phyloP scores from a whole-genome alignment of 1,140 invertebrate species.

The Ericerus pela region DNA sequence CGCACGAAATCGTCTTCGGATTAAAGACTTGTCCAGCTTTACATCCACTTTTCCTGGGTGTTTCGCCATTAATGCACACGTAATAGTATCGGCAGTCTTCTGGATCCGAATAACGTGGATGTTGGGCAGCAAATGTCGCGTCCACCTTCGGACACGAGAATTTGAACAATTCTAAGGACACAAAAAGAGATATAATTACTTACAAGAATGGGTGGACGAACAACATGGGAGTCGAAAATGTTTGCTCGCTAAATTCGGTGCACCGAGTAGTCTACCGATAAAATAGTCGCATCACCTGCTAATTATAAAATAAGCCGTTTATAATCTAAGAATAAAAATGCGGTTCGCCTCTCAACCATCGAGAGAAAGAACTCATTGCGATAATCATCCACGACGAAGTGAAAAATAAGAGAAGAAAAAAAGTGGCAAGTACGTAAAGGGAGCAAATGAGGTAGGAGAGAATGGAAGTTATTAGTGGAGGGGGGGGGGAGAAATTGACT shows the following conservation, averaged over 20 bases:
- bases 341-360: too few relatives aligned
- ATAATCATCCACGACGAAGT: too few relatives aligned
- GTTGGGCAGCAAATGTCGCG: conserved; percentile 50
- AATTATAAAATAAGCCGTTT: too few relatives aligned
- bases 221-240: too few relatives aligned
- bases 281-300: too few relatives aligned
- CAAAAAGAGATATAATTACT: conserved; percentile 19
- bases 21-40: conserved; percentile 83
- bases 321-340: too few relatives aligned
- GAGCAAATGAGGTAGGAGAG: neutral
- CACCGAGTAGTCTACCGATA: too few relatives aligned
- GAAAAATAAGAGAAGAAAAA: neutral
- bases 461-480: neutral
- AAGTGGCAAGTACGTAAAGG: neutral
- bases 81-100: conserved; percentile 85
- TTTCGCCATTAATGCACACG: conserved; percentile 73
- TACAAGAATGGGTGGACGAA: neutral
- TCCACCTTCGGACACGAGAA: conserved; percentile 70
- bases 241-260: too few relatives aligned
- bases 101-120: conserved; percentile 73
- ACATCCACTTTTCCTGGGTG: conserved; percentile 67
- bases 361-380: too few relatives aligned
- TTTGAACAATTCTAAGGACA: conserved; percentile 67
- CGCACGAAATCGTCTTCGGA: conserved; percentile 61
- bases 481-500: neutral